Conservation (phyloP, 2,888 invertebrate species). For the Amphipyra berbera region DNA sequence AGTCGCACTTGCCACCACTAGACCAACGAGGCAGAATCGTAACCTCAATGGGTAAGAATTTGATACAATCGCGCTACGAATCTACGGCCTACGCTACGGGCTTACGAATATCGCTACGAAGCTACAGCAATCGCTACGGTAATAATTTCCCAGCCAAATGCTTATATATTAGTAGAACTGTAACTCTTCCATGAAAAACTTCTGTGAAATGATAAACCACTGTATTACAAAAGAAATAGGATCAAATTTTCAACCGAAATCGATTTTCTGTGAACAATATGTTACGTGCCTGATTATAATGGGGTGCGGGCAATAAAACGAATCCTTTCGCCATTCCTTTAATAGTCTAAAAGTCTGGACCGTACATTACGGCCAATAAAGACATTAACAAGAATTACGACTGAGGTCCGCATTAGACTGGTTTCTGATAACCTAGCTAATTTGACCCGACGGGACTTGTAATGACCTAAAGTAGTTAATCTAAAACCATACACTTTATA, state of each 20-base stretch:
- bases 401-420: constrained; percentile 33
- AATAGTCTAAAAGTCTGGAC: constrained; percentile 53
- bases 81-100: too few relatives aligned
- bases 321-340: constrained; percentile 51
- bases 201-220: too few relatives aligned
- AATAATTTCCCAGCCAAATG: too few relatives aligned
- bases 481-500: constrained; percentile 15
- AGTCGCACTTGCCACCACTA: too few relatives aligned
- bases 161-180: too few relatives aligned
- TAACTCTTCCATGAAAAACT: too few relatives aligned
- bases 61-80: too few relatives aligned
- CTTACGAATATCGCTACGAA: too few relatives aligned
- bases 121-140: too few relatives aligned
- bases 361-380: constrained; percentile 51
- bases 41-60: too few relatives aligned
- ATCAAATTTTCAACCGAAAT: constrained; percentile 3
- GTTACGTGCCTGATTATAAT: constrained; percentile 55
- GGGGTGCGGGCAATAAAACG: constrained; percentile 54
- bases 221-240: neutral
- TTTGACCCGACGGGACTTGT: constrained; percentile 51
- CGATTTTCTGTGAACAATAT: constrained; percentile 42
- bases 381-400: constrained; percentile 52
- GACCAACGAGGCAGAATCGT: too few relatives aligned
- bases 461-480: constrained; percentile 40
- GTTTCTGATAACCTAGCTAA: constrained; percentile 52